phyloP scores from a whole-genome alignment of 2,797 vertebrate species.

The Tragelaphus eurycerus region DNA sequence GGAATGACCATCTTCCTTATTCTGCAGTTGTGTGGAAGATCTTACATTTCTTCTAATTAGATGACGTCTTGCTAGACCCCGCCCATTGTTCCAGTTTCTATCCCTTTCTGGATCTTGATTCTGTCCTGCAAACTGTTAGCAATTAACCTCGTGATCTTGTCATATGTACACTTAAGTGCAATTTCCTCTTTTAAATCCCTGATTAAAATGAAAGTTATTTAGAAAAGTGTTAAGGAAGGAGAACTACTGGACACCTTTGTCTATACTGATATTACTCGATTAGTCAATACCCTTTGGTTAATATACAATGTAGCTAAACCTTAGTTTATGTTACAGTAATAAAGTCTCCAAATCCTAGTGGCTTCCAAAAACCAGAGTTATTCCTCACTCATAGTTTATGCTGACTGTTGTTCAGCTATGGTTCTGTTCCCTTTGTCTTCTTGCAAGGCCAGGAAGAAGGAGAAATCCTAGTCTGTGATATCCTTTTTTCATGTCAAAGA shows the following conservation, averaged over 20 bases:
- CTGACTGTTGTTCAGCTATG: not conserved
- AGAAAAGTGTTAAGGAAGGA: slow-evolving; percentile 13
- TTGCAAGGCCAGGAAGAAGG: not conserved
- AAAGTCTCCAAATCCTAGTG: not conserved
- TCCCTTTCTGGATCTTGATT: slow-evolving; percentile 3
- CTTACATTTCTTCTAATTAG: slow-evolving; percentile 9
- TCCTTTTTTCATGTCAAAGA: not conserved
- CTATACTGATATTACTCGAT: not conserved
- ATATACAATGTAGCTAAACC: not conserved
- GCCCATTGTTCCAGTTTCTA: not conserved
- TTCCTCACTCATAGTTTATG: not conserved
- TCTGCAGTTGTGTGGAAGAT: not conserved
- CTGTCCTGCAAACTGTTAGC: not conserved
- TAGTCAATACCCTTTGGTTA: slow-evolving; percentile 8
- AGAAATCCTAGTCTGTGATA: not conserved
- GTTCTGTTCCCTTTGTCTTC: not conserved
- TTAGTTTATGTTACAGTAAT: not conserved
- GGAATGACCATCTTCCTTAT: not conserved
- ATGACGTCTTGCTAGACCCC: not conserved
- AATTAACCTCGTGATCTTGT: slow-evolving; percentile 23
- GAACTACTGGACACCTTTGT: not conserved
- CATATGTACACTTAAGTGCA: not conserved
- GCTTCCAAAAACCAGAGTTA: not conserved
- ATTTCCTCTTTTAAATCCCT: slow-evolving; percentile 1
- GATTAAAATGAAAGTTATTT: slow-evolving; percentile 1